Conservation (phyloP, 2,113 vertebrate species). For the Phocoena phocoena region DNA sequence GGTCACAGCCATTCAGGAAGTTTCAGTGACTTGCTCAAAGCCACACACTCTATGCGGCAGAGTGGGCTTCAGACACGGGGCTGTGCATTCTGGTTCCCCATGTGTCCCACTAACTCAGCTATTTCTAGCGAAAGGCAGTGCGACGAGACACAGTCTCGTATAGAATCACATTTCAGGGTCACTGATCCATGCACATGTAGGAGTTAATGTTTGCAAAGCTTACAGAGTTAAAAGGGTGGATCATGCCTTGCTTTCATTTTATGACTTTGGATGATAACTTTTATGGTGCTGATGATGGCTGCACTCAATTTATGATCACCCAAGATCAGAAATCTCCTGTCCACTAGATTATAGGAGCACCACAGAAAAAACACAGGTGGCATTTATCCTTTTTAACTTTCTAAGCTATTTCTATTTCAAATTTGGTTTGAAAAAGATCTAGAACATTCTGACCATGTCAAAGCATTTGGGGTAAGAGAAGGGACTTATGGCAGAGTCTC, state of each 20-base stretch:
- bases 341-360: background rate
- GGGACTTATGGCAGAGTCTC: background rate
- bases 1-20: background rate
- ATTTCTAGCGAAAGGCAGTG: background rate
- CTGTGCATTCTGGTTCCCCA: background rate
- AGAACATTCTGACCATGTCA: background rate
- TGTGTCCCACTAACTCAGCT: background rate
- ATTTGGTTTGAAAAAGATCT: background rate
- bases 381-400: background rate
- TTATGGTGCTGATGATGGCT: slow-evolving; percentile 34
- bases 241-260: slow-evolving; percentile 33
- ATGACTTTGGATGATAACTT: slow-evolving; percentile 46
- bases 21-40: background rate
- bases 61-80: background rate
- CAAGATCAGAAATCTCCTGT: background rate
- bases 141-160: background rate
- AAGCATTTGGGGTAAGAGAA: background rate
- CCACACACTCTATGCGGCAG: background rate
- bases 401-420: background rate
- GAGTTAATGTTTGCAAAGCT: slow-evolving; percentile 36
- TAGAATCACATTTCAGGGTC: background rate
- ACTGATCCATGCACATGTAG: background rate
- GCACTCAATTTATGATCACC: slow-evolving; percentile 6
- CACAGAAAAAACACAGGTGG: background rate
- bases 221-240: slow-evolving; percentile 23